phyloP scores from a whole-genome alignment of 2,888 invertebrate species.

The Achlya flavicornis region DNA sequence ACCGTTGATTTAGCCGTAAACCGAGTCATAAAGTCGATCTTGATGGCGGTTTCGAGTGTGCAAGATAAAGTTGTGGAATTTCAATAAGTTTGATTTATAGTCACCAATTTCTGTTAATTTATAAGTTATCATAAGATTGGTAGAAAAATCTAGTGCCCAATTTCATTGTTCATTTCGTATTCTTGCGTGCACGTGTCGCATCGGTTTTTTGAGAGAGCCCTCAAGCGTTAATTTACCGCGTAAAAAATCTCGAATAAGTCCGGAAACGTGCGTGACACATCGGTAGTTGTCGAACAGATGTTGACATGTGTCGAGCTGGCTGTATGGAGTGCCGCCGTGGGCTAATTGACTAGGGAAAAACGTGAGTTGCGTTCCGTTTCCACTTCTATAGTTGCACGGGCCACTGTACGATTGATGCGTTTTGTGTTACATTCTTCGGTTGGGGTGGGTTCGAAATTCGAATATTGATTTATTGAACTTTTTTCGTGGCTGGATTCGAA shows the following conservation, averaged over 20 bases:
- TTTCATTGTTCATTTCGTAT: slow-evolving; percentile 36
- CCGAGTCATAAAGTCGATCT: slow-evolving; percentile 59
- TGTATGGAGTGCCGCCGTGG: slow-evolving; percentile 56
- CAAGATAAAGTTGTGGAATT: slow-evolving; percentile 65
- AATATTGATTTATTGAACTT: slow-evolving; percentile 43
- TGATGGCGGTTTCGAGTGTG: slow-evolving; percentile 55
- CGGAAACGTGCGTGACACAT: slow-evolving; percentile 73
- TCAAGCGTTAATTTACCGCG: slow-evolving; percentile 67
- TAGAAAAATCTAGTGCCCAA: neutral
- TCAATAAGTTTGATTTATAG: slow-evolving; percentile 38
- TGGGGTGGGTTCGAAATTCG: slow-evolving; percentile 42
- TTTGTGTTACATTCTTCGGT: slow-evolving; percentile 32
- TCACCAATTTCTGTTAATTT: too few species aligned
- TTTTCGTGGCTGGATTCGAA: slow-evolving; percentile 19
- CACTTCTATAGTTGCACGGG: slow-evolving; percentile 40
- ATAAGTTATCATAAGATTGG: neutral
- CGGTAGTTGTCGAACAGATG: slow-evolving; percentile 78
- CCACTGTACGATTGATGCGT: slow-evolving; percentile 51
- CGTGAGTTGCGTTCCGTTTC: slow-evolving; percentile 47
- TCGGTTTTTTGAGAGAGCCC: slow-evolving; percentile 55
- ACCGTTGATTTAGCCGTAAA: slow-evolving; percentile 78
- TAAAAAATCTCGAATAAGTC: slow-evolving; percentile 68
- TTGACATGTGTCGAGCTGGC: slow-evolving; percentile 73
- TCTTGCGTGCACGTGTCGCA: slow-evolving; percentile 46
- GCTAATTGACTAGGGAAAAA: slow-evolving; percentile 78